Base-by-base conservation (phyloP, 1,140 invertebrate species). In the Dufourea novaeangliae region DNA sequence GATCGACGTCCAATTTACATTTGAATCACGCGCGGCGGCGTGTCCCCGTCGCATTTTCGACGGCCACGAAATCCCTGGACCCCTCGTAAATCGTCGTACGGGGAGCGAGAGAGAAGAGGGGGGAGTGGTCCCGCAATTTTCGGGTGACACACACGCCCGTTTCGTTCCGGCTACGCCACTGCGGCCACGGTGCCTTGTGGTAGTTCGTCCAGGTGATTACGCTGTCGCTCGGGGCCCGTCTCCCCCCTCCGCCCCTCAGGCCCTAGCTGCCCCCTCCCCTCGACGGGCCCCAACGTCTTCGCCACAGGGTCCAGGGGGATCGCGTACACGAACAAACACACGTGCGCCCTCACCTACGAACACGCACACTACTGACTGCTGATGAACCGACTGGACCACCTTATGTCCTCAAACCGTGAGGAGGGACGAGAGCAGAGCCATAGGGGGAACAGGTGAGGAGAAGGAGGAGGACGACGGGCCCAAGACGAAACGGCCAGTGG, bases 191-290 rank as follows among this genome's bases (percentile, higher is more conserved):
- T 62, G 22, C 44, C 59, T 78, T 88, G 84, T 83, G 79, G 89
- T 89, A 91, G 90, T 90, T 90, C 83, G 89, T 90, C 84, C 89
- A 84, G 89, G 86, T 91, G 90, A 92, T 92, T 92, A 92, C 90
- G 87, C 90, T 91, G 91, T 92, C 91, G 90, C 91, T 89, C 84
- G 79, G 77, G 89, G 91, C 86, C 79, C 85, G 78, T 83, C 83
- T 79, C 69, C 77, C 37, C 25, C 27, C 17, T n/a, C n/a, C n/a
- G n/a, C 46, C 67, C 8, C 34, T 39, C 78, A 68, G 32, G 57
- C 46, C 68, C 39, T 64, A 64, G 50, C 56, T 67, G 44, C 67
- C 74, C 64, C 68, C 73, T 46, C 34, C 52, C 20, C 39, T 61
- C 66, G 54, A 54, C 20, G 6, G 17, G 32, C 50, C 72, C 76